Evolutionary conservation across 1,140 invertebrate species (phyloP).

Genomic region (Archivesica marissinica): DNA sequence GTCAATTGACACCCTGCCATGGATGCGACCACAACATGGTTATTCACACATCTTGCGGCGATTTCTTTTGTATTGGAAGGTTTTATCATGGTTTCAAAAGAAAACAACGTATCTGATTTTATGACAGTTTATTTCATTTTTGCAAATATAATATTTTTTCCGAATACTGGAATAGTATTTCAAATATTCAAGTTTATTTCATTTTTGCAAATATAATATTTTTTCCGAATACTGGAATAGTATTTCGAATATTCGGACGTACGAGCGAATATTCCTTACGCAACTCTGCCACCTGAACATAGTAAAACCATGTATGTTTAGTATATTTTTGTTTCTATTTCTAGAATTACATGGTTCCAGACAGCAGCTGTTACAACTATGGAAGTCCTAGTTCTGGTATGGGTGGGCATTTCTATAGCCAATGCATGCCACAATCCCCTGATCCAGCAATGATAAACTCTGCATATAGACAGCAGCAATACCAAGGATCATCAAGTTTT

Average conservation of each 20-base stretch:
- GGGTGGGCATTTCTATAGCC: constrained; percentile 26
- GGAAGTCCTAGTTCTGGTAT: neutral
- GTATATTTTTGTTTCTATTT: neutral
- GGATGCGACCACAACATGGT: too few relatives aligned
- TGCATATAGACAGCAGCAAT: constrained; percentile 12
- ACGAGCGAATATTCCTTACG: neutral
- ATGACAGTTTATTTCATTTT: too few relatives aligned
- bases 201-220: too few relatives aligned
- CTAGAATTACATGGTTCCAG: constrained; percentile 20
- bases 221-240: too few relatives aligned
- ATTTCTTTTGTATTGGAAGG: too few relatives aligned
- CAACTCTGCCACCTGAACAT: neutral
- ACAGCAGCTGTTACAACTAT: constrained; percentile 24
- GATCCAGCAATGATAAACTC: constrained; percentile 24
- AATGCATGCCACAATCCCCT: neutral
- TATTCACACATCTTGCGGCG: too few relatives aligned
- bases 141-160: too few relatives aligned
- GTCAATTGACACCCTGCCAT: too few relatives aligned
- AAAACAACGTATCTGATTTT: too few relatives aligned
- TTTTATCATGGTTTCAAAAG: too few relatives aligned
- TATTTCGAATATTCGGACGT: too few relatives aligned
- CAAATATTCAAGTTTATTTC: neutral
- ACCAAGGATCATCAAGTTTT: constrained; percentile 10
- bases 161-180: too few relatives aligned
- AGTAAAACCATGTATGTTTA: neutral